Conservation (phyloP, 64 coral and sea anemone genomes). For the Stichodactyla mertensii region DNA sequence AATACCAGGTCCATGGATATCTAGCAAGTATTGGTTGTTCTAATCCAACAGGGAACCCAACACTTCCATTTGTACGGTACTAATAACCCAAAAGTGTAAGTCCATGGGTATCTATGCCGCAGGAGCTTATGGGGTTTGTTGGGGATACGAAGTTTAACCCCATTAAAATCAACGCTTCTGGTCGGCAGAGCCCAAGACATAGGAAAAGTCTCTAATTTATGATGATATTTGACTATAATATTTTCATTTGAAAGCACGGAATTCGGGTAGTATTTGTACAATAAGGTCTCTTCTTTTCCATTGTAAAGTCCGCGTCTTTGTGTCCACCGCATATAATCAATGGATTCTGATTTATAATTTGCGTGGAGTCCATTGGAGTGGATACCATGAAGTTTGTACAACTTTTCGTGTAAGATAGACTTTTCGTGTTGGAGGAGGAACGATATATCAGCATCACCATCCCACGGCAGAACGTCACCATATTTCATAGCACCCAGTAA, state of each 20-base stretch:
- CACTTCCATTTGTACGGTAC: slow-evolving; percentile 95
- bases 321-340: slow-evolving; percentile 77
- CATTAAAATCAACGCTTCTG: slow-evolving; percentile 67
- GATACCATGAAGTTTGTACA: slow-evolving; percentile 34
- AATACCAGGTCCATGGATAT: slow-evolving; percentile 50
- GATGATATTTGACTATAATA: slow-evolving; percentile 48
- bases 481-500: slow-evolving; percentile 64
- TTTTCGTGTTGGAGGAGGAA: slow-evolving; percentile 22
- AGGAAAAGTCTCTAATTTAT: slow-evolving; percentile 55
- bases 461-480: slow-evolving; percentile 67
- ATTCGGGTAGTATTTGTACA: slow-evolving; percentile 70
- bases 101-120: slow-evolving; percentile 61
- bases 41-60: slow-evolving; percentile 74
- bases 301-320: slow-evolving; percentile 14
- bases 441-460: slow-evolving; percentile 86
- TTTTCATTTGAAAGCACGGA: slow-evolving; percentile 46
- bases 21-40: slow-evolving; percentile 42
- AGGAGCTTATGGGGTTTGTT: slow-evolving; percentile 41
- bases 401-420: slow-evolving; percentile 6
- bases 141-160: slow-evolving; percentile 52
- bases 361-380: slow-evolving; percentile 52
- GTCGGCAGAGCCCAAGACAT: slow-evolving; percentile 46
- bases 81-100: slow-evolving; percentile 44
- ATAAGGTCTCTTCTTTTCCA: slow-evolving; percentile 41
- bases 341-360: slow-evolving; percentile 17